A percentile compares a stretch with the other conserved stretches of the same genome.
These are phyloP conservation scores for Drosophila anomalata DNA, from an alignment of 2,888 invertebrate species.

Conservation along the genomic window DNA sequence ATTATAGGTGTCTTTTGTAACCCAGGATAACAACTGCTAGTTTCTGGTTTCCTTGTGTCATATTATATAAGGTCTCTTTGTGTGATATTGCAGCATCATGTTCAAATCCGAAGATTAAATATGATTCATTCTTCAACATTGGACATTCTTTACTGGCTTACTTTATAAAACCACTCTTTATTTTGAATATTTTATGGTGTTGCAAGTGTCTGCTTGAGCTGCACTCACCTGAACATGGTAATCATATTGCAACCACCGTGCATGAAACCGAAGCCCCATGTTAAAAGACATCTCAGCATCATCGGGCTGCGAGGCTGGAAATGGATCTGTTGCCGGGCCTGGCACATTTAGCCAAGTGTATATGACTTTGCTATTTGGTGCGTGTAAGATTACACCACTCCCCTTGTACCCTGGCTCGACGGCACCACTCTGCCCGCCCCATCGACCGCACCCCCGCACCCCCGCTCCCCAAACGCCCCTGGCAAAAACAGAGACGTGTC, in stretches of 20 bases:
- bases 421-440: slow-evolving; percentile 4
- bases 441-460: slow-evolving; percentile 37
- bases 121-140: background rate
- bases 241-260: slow-evolving; percentile 24
- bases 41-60: background rate
- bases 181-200: background rate
- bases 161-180: background rate
- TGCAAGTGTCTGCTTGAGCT: background rate
- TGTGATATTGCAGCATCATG: background rate
- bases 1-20: slow-evolving; percentile 9
- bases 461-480: background rate
- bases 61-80: slow-evolving; percentile 5
- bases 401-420: background rate
- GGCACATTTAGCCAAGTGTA: slow-evolving; percentile 14
- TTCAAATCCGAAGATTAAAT: background rate
- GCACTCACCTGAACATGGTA: background rate
- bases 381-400: slow-evolving; percentile 60
- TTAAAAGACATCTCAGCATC: slow-evolving; percentile 15
- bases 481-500: slow-evolving; percentile 50
- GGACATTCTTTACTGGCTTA: no score
- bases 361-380: slow-evolving; percentile 66
- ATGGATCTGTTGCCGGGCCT: slow-evolving; percentile 7
- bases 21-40: background rate
- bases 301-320: slow-evolving; percentile 18
- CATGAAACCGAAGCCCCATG: slow-evolving; percentile 22